phyloP scores from a whole-genome alignment of 2,113 vertebrate species.

The Forbesichthys papilliferus region DNA sequence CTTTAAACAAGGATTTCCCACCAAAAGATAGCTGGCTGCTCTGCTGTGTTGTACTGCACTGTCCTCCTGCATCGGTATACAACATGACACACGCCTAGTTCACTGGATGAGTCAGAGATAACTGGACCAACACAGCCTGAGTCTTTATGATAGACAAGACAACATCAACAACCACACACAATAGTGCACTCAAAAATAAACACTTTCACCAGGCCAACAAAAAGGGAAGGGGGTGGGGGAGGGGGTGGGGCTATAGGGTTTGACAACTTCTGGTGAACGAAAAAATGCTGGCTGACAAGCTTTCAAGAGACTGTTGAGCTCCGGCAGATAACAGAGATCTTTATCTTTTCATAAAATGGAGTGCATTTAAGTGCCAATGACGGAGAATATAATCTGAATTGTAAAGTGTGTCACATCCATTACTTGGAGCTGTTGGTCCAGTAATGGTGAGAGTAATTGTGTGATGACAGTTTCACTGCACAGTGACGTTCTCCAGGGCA shows the following conservation, averaged over 20 bases:
- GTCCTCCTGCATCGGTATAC: neutral
- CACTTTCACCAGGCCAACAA: conserved; percentile 60
- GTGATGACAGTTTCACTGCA: conserved; percentile 80
- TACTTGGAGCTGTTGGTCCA: conserved; percentile 70
- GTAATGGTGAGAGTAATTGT: conserved; percentile 79
- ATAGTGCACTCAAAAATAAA: conserved; percentile 54
- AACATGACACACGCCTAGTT: neutral
- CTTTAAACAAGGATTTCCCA: too few relatives aligned
- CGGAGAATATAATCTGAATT: conserved; percentile 77
- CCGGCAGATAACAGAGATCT: conserved; percentile 75
- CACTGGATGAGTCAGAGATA: conserved; percentile 26
- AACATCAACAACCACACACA: conserved; percentile 62
- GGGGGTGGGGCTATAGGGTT: conserved; percentile 52
- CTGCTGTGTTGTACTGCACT: neutral
- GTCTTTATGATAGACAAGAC: conserved; percentile 40
- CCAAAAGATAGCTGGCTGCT: too few relatives aligned
- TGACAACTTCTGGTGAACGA: conserved; percentile 71
- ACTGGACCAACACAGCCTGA: conserved; percentile 51
- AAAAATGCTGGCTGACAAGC: conserved; percentile 74
- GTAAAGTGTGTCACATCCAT: conserved; percentile 72
- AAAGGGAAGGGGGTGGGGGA: conserved; percentile 6
- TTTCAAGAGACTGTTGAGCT: conserved; percentile 65
- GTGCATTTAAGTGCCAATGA: conserved; percentile 76
- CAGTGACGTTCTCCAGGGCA: conserved; percentile 71
- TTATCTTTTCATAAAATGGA: conserved; percentile 77